A percentile compares a stretch with the other conserved stretches of the same genome.
These are phyloP conservation scores for Dicerorhinus sumatrensis DNA, from an alignment of 2,113 vertebrate genomes.

Conservation along the genomic window DNA sequence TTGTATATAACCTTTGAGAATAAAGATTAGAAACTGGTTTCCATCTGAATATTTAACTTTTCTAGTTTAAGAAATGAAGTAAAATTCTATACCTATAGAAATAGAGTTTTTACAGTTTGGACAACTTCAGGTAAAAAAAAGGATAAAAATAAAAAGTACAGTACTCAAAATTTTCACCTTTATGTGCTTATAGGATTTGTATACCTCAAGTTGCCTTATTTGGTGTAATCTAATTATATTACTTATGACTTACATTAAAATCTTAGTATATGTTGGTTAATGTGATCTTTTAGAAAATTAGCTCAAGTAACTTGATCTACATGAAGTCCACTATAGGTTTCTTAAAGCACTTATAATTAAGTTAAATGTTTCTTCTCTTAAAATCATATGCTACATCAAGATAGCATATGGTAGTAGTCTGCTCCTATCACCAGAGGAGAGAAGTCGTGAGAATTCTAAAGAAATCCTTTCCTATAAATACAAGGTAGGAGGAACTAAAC, in stretches of 20 bases:
- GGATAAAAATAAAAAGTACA: neutral
- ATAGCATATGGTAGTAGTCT: neutral
- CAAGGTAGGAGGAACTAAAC: neutral
- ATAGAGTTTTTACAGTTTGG: neutral
- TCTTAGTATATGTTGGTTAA: conserved; percentile 14
- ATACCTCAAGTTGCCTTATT: conserved; percentile 33
- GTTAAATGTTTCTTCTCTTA: conserved; percentile 47
- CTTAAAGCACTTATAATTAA: conserved; percentile 13
- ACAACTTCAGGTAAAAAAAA: conserved; percentile 21
- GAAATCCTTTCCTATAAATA: neutral
- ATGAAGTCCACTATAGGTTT: neutral
- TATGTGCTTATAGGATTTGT: neutral
- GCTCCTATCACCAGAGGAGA: neutral
- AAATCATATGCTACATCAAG: neutral
- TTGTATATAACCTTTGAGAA: conserved; percentile 49
- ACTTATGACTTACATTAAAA: conserved; percentile 26
- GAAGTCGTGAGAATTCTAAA: neutral
- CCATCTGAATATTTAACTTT: neutral
- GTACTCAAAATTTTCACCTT: conserved; percentile 18
- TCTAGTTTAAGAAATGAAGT: conserved; percentile 29
- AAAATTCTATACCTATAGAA: conserved; percentile 18
- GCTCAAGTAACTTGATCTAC: neutral
- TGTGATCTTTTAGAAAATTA: conserved; percentile 46
- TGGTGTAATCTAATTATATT: conserved; percentile 34
- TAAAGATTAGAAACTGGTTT: conserved; percentile 46